phyloP scores from a whole-genome alignment of 2,888 invertebrate genomes.

The Rhagonycha lutea region DNA sequence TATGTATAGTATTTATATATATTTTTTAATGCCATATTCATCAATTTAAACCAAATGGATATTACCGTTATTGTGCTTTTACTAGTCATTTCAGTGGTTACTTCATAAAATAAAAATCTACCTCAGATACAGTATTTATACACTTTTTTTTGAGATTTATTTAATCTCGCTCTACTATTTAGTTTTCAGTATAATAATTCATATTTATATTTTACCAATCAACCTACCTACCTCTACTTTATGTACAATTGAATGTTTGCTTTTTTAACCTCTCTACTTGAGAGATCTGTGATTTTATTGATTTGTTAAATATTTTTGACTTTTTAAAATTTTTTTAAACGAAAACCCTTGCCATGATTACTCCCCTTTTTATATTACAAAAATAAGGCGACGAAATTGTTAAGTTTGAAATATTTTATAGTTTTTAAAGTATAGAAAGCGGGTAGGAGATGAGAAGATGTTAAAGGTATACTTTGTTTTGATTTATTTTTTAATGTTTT shows the following conservation, averaged over 20 bases:
- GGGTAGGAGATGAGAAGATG: neutral
- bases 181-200: conserved; percentile 15
- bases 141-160: conserved; percentile 24
- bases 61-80: conserved; percentile 44
- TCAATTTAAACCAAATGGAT: conserved; percentile 47
- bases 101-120: conserved; percentile 42
- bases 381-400: neutral
- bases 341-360: neutral
- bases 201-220: neutral
- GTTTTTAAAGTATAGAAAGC: neutral
- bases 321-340: neutral
- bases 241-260: neutral
- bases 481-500: neutral
- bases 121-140: conserved; percentile 49
- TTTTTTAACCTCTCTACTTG: neutral
- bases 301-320: neutral
- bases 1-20: conserved; percentile 13
- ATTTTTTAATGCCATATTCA: conserved; percentile 34
- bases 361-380: neutral
- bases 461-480: neutral
- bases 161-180: conserved; percentile 21
- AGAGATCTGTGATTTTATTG: neutral
- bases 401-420: neutral
- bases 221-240: neutral
- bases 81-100: conserved; percentile 44